These are phyloP conservation scores for Nemapogon koenigi DNA, from an alignment of 2,888 invertebrate genomes.

Conservation along the genomic window DNA sequence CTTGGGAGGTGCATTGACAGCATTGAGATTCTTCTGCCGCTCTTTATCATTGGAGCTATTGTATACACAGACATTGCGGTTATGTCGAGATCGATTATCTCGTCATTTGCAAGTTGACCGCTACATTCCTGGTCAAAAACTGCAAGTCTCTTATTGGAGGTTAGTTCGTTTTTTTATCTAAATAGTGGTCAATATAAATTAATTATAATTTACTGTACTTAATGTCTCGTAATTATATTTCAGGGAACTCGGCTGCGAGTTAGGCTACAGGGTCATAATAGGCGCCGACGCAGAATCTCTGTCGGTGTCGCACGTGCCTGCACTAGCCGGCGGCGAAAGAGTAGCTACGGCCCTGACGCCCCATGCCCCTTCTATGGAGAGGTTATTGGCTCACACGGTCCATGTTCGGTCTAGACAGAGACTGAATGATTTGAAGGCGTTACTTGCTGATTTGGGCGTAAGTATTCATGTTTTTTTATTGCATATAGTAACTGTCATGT, in stretches of 20 bases:
- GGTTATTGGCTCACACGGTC: slow-evolving; percentile 92
- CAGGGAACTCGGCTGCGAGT: slow-evolving; percentile 80
- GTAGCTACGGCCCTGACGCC: slow-evolving; percentile 80
- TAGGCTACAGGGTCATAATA: slow-evolving; percentile 87
- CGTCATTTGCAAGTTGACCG: slow-evolving; percentile 91
- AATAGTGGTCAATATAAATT: slow-evolving; percentile 7
- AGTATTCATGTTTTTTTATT: slow-evolving; percentile 15
- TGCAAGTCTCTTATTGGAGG: slow-evolving; percentile 97
- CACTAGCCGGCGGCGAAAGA: slow-evolving; percentile 54
- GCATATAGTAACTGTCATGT: too few species aligned
- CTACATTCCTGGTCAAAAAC: slow-evolving; percentile 86
- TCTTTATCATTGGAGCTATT: slow-evolving; percentile 91
- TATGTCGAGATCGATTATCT: slow-evolving; percentile 87
- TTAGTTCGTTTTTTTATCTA: slow-evolving; percentile 29
- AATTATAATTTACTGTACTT: neutral
- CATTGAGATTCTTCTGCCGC: slow-evolving; percentile 91
- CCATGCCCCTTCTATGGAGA: slow-evolving; percentile 94
- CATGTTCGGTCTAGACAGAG: slow-evolving; percentile 89
- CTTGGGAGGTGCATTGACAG: slow-evolving; percentile 71
- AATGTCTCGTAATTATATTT: neutral
- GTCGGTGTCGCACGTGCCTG: slow-evolving; percentile 69
- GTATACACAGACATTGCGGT: slow-evolving; percentile 85
- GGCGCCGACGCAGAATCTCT: slow-evolving; percentile 75
- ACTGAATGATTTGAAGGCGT: slow-evolving; percentile 80
- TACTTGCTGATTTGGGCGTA: slow-evolving; percentile 70